Base-by-base conservation (phyloP, 30 jellyfish, hydroid and myxozoan genomes). In the Aurelia coerulea region DNA sequence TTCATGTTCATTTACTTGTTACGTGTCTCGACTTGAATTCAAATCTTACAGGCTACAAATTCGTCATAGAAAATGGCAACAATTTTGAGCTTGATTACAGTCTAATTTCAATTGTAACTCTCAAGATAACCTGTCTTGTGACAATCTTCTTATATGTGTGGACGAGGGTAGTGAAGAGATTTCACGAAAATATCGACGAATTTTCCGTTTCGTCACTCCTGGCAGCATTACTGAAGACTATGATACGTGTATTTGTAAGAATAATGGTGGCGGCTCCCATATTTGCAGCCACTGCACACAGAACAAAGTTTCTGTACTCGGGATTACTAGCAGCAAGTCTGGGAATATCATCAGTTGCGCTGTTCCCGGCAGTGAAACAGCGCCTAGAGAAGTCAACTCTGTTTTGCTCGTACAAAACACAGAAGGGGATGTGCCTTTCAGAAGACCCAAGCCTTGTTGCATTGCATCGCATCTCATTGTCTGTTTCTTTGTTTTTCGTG, bases 391-490 rank as follows among this genome's bases (percentile, higher is more conserved):
- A 69, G 19, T 70, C 84, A 31, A 37, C 97, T 15, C 70, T 88
- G 7, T 74, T 88, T 32, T 94, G 98, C 68, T 79, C 76, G 13
- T 72, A 65, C 32, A 63, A 59, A 32, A 64, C 92, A 31, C 52
- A 56, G 62, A 65, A 76, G 13, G 93, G 96, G 17, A 52, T 62
- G 10, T 94, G 98, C 65, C 76, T 89, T 31, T 74, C 96, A 52
- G 64, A 64, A 56, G 96, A 89, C 56, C 97, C 97, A 29, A 84
- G 97, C 56, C 88, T 76, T 70, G 83, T 89, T 34, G 93, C 87
- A 4, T 53, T 94, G 69, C 74, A 62, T 62, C 96, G 95, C 34
- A 54, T 94, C 31, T 73, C 92, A 4, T 51, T 84, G 15, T 80
- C 97, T 10, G 65, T 82, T 5, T 63, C 95, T 0, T 8, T 66